These are phyloP conservation scores for Aradophagus sp. DNA, from an alignment of 1,140 invertebrate genomes.

Conservation along the genomic window DNA sequence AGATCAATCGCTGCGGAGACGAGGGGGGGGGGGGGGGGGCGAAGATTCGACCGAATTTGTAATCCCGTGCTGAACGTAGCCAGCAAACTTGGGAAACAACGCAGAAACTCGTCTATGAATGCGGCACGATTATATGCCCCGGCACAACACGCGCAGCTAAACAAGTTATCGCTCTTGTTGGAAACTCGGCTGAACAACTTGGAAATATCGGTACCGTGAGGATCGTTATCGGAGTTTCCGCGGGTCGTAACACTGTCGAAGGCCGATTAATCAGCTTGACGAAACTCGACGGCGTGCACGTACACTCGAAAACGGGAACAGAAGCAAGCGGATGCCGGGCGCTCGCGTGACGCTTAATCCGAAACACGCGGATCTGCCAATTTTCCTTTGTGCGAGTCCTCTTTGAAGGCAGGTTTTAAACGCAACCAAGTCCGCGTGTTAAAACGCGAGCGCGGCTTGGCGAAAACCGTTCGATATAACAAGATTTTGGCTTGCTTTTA, in stretches of 20 bases:
- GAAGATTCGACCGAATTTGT: constrained; percentile 37
- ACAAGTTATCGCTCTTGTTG: constrained; percentile 52
- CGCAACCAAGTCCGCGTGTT: no score
- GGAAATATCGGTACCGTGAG: constrained; percentile 48
- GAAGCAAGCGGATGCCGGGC: constrained; percentile 17
- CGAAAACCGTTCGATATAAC: not conserved
- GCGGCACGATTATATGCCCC: constrained; percentile 39
- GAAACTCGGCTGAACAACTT: constrained; percentile 47
- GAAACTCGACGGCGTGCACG: constrained; percentile 20
- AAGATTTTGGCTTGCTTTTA: not conserved
- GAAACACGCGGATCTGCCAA: constrained; percentile 40
- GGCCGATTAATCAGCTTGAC: constrained; percentile 59
- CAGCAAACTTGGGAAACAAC: constrained; percentile 44
- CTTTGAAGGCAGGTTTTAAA: no score
- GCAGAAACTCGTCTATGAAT: constrained; percentile 33
- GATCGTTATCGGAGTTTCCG: constrained; percentile 55
- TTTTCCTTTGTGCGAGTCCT: constrained; percentile 26
- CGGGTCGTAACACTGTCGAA: constrained; percentile 52
- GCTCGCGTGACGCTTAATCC: constrained; percentile 40
- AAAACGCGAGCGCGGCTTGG: constrained; percentile 11
- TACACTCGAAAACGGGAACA: constrained; percentile 24
- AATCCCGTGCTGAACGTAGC: constrained; percentile 10
- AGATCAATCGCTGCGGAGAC: no score
- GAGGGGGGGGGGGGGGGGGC: constrained; percentile 9
- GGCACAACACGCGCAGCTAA: constrained; percentile 36